A percentile compares a stretch with the other conserved stretches of the same genome.
Conservation (phyloP, 2,797 vertebrate genomes). For the Crocidura indochinensis region DNA sequence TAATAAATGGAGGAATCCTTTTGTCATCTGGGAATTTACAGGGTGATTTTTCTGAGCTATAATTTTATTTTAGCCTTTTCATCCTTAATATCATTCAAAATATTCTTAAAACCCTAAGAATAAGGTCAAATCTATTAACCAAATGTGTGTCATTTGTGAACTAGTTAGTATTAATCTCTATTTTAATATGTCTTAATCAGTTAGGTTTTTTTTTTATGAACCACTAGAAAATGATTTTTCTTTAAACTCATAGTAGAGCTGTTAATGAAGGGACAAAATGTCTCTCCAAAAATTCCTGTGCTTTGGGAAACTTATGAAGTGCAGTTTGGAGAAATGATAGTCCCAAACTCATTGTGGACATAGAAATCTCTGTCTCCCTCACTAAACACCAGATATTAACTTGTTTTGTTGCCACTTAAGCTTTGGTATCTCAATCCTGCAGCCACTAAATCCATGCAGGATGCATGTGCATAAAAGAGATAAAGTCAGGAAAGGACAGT, state of each 20-base stretch:
- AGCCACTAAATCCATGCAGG: not conserved
- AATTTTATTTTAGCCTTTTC: not conserved
- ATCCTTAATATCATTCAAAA: not conserved
- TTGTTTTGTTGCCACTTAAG: not conserved
- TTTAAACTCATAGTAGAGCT: not conserved
- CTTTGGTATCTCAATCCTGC: not conserved
- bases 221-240: not conserved
- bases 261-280: not conserved
- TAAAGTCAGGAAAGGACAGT: no score
- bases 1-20: not conserved
- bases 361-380: not conserved
- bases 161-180: not conserved
- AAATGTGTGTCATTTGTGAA: not conserved
- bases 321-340: not conserved
- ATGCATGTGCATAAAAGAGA: not conserved
- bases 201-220: not conserved
- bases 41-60: not conserved
- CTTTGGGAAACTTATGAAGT: not conserved
- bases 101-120: not conserved
- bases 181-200: not conserved
- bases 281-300: not conserved
- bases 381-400: not conserved
- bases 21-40: not conserved
- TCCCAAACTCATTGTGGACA: not conserved
- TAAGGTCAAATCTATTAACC: constrained; percentile 2